Base-by-base conservation (phyloP, 2,888 invertebrate genomes). In the Megastigmus dorsalis region DNA sequence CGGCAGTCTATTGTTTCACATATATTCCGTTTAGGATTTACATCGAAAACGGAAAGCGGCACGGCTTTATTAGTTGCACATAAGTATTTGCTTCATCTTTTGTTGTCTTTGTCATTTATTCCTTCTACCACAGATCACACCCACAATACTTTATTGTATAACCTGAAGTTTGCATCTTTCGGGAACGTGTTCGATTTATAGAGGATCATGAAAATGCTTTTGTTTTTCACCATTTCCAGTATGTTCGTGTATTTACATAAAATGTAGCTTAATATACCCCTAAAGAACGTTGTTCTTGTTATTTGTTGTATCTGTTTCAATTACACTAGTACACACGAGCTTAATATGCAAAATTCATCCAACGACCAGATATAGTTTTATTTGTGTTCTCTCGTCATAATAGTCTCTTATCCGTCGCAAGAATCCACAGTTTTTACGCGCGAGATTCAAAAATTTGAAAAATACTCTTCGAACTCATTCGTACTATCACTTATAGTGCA, bases 1-100 rank as follows among this genome's bases (percentile, higher is more conserved):
- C 74, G 80, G 79, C 82, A 83, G 83, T 83, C 80, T 71, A 75
- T 78, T 67, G 57, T 76, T 76, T 75, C 36, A 18, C 18, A n/a
- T n/a, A n/a, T n/a, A 54, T 70, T 70, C 69, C 59, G 74, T 33
- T 50, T 54, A 33, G 36, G 48, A 30, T 65, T 50, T 48, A n/a
- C n/a, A n/a, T 36, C 5, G 2, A 23, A 59, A 63, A 26, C 65
- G 70, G 52, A 66, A 70, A 66, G 54, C 74, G 74, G 70, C 74
- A 70, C 69, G 65, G 70, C 54, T 70, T 13, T n/a, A n/a, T n/a
- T n/a, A n/a, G n/a, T n/a, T n/a, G n/a, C n/a, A n/a, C n/a, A 26
- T 66, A 41, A 30, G 23, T 66, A 30, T 57, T 65, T 43, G 23
- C 20, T 52, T 55, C 10, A 26, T 9, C 50, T 57, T 38, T 23